A percentile compares a stretch with the other conserved stretches of the same genome.
Conservation (phyloP, 2,888 invertebrate genomes). For the Brachyopa scutellaris region DNA sequence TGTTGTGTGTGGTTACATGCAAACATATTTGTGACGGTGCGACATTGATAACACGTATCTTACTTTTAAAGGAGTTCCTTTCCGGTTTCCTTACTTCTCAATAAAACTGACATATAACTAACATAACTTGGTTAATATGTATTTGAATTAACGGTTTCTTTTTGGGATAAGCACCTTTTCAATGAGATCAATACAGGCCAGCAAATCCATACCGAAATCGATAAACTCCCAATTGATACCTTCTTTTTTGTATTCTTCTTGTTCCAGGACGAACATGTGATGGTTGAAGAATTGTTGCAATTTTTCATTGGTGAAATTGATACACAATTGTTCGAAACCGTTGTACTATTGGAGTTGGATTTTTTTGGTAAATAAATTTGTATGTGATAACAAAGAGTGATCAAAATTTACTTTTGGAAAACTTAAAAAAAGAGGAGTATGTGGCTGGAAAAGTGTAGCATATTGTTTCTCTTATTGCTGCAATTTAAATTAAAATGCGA, state of each 20-base stretch:
- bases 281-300: conserved; percentile 99
- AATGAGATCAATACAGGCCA: conserved; percentile 99
- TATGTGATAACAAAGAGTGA: not conserved
- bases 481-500: too few relatives aligned
- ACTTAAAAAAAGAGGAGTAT: too few relatives aligned
- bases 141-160: not conserved
- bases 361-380: not conserved
- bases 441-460: too few relatives aligned
- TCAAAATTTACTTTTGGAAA: too few relatives aligned
- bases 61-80: conserved; percentile 16
- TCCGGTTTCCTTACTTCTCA: conserved; percentile 5
- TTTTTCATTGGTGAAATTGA: conserved; percentile 99
- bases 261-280: conserved; percentile 99
- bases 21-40: conserved; percentile 11
- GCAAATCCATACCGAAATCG: conserved; percentile 99
- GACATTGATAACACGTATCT: conserved; percentile 32
- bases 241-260: conserved; percentile 99
- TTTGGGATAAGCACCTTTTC: conserved; percentile 89
- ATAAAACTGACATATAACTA: not conserved
- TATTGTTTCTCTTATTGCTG: too few relatives aligned
- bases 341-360: conserved; percentile 88
- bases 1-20: conserved; percentile 10
- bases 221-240: conserved; percentile 99
- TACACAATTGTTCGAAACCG: conserved; percentile 99
- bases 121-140: conserved; percentile 2